Evolutionary conservation across 2,797 vertebrate species (phyloP), one percentile per base, ranked within the genome.

Genomic region (Synanceia verrucosa): DNA sequence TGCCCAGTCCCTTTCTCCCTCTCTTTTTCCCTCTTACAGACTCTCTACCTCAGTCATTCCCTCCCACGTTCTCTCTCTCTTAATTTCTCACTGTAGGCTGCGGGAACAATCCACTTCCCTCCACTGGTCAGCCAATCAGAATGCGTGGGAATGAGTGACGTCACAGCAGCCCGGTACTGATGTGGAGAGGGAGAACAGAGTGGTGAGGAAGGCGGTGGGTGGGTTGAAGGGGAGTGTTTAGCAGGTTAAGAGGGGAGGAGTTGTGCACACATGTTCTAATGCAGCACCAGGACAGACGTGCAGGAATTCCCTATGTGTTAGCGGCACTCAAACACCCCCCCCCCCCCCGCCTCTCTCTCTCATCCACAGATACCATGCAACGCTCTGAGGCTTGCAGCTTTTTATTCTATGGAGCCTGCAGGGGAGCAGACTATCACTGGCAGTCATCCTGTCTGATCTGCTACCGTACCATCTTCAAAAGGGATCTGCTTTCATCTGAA

Each of bases 141-240:
- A 84, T 66, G 70, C 57, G 78, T 88, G 71, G 91, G 94, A 94
- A 92, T 75, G 84, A 77, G 82, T 95, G 94, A 95, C 88, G 92
- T 95, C 96, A 96, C 90, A 86, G 92, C 90, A 94, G 91, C 91
- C 88, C 87, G 80, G 57, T 89, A 81, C 76, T 79, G 79, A 84
- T 89, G 82, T 69, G 73, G 65, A 79, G 86, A 90, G 84, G 57
- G 65, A 75, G 82, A 66, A 47, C 14, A 47, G 69, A 76, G 57
- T 9, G 21, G 65, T 39, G 69, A 28, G 60, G 28, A 23, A 33
- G 80, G 76, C 76, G 83, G 78, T 88, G 81, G 78, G 78, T 60
- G 79, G 83, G 78, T 76, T 79, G 69, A 83, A 78, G 72, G 75
- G 78, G 71, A 80, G 51, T 21, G 34, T 86, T 88, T 82, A 85